These are phyloP conservation scores for Rhynchonema sp. DNA, from an alignment of 2,888 invertebrate species.

Conservation along the genomic window DNA sequence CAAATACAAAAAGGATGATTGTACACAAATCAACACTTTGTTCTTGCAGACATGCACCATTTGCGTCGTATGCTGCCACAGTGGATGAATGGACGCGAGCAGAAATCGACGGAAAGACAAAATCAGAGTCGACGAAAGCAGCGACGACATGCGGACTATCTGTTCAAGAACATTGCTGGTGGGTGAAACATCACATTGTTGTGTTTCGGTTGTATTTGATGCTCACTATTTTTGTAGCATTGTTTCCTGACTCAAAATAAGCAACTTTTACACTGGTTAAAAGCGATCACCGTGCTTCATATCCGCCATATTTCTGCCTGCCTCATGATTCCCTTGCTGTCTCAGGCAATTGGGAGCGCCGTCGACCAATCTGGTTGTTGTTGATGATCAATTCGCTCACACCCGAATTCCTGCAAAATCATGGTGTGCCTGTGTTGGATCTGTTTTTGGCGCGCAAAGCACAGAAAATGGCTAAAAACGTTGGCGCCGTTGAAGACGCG, in stretches of 20 bases:
- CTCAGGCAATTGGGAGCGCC: slow-evolving; percentile 37
- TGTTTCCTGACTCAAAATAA: no score
- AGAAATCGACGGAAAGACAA: no score
- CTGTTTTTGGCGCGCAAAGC: slow-evolving; percentile 36
- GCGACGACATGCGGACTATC: not conserved
- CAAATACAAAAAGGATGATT: no score
- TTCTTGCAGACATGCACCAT: slow-evolving; percentile 28
- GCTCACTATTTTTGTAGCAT: no score
- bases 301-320: no score
- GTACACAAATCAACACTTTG: not conserved
- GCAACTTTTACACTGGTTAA: no score
- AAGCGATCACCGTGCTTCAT: no score
- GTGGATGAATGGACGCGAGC: no score
- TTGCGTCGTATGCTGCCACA: slow-evolving; percentile 30
- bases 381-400: slow-evolving; percentile 38
- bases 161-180: not conserved
- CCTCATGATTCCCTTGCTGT: no score
- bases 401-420: slow-evolving; percentile 32
- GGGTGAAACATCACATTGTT: no score
- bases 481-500: slow-evolving; percentile 36
- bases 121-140: no score
- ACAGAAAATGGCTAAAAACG: slow-evolving; percentile 30
- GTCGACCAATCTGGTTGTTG: slow-evolving; percentile 40
- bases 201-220: no score
- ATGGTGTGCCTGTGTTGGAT: slow-evolving; percentile 35